Evolutionary conservation across 2,888 invertebrate genomes (phyloP), one percentile per base, ranked within the genome.

Genomic region (Willowsia nigromaculata): DNA sequence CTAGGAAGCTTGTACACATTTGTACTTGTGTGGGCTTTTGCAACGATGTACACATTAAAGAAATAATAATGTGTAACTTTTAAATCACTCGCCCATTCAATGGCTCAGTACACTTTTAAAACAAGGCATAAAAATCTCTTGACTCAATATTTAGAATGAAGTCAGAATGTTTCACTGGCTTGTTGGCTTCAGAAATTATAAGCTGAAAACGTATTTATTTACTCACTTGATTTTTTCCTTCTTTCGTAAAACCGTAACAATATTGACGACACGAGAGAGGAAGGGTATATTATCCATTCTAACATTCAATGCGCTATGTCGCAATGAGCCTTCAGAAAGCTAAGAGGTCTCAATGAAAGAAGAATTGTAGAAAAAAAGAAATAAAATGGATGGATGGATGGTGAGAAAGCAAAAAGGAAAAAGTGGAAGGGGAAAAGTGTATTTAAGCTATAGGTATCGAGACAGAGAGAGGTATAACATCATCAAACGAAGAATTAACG

Each of bases 391-490:
- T 53, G 47, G 62, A 47, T 71, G 37, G 40, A 68, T 80, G 27
- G 74, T 43, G 59, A 82, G 85, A 87, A 87, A 82, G 87, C 80
- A 82, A 81, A 56, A 81, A 25, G 33, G 25, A 22, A 56, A 56
- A 30, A 27, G 59, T 59, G 5, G 9, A 33, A 33, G 18, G 65
- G 9, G 65, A n/a, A 59, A 65, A 33, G 56, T 50, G 50, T 18
- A 11, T 1, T 13, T 18, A 50, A 18, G 18, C 50, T n/a, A 40
- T n/a, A 1, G 43, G 18, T 50, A 5, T 50, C 30, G 59, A 13
- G 59, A 59, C 25, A 59, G 59, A 5, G 9, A 5, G 9, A 53
- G 5, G 13, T 43, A 56, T 7, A 25, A 25, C 59, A 59, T 25
- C 27, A 59, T 6, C 6, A 25, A 25, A 59, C 25, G 18, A 62